These are phyloP conservation scores for Lerista edwardsae DNA, from an alignment of 2,797 vertebrate species.

Conservation along the genomic window DNA sequence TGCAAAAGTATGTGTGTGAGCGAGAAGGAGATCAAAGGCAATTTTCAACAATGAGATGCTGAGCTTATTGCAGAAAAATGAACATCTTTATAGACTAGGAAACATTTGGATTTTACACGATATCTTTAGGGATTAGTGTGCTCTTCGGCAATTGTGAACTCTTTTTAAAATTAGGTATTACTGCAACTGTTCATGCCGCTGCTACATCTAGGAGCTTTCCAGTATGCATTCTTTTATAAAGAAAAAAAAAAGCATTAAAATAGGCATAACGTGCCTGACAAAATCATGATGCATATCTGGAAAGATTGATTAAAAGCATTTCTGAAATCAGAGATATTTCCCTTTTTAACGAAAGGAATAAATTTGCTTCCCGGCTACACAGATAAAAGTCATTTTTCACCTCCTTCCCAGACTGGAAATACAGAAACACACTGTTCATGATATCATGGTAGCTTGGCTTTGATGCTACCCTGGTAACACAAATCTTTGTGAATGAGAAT, in stretches of 20 bases:
- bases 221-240: neutral
- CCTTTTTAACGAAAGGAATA: conserved; percentile 27
- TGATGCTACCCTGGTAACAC: conserved; percentile 58
- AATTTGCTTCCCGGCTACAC: conserved; percentile 53
- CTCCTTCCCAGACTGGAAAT: conserved; percentile 59
- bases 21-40: conserved; percentile 50
- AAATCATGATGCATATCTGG: conserved; percentile 23
- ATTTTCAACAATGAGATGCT: conserved; percentile 50
- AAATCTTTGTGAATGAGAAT: conserved; percentile 36
- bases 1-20: conserved; percentile 29
- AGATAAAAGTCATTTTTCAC: conserved; percentile 63
- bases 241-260: neutral
- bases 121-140: conserved; percentile 48
- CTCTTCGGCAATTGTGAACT: conserved; percentile 40
- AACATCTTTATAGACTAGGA: conserved; percentile 51
- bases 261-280: conserved; percentile 41
- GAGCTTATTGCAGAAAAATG: conserved; percentile 41
- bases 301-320: conserved; percentile 58
- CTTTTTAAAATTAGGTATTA: conserved; percentile 48
- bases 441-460: conserved; percentile 51
- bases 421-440: conserved; percentile 58
- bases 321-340: conserved; percentile 44
- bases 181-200: conserved; percentile 18
- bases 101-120: conserved; percentile 38
- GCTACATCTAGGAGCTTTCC: conserved; percentile 26